Evolutionary conservation across 2,797 vertebrate genomes (phyloP), one percentile per base, ranked within the genome.

Genomic region (Siniperca undulata): DNA sequence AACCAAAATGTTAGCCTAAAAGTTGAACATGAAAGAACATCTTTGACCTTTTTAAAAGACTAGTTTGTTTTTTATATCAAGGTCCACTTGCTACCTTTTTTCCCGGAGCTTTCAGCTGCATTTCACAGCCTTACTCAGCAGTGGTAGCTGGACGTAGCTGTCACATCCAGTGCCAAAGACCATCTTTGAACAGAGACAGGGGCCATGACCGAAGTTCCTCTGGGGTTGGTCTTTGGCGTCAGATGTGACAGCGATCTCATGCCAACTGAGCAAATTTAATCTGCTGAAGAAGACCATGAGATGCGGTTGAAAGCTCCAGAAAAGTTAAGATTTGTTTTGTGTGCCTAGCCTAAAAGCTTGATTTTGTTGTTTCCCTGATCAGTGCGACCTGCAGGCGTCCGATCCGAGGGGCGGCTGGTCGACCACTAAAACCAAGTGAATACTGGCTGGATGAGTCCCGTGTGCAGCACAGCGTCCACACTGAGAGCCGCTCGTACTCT

Each of bases 341-440:
- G 44, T 48, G 4, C 6, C 7, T 36, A 2, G 38, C 27, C 9
- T 27, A 9, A 73, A 46, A 4, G 3, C 14, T 60, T 30, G 2
- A 27, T 80, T 71, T 70, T 52, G n/a, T 75, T 71, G 7, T 82
- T 42, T 64, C 5, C 4, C 0, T 71, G 4, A 42, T 48, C 89
- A 99, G 98, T 85, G 97, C 97, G 46, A 97, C 97, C 87, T 98
- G 97, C 91, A 96, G 98, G 90, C 97, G 96, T 91, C 98, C 97
- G 4, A 99, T 99, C 90, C 96, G 97, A 91, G 98, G 97, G 77
- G 97, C 98, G 69, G 97, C 97, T 7, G 97, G 97, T 48, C 95
- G 97, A 22, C 97, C 98, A 1, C 48, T 97, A 64, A 97, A 97
- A 84, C 89, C 93, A 73, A 96, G 94, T 82, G 97, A 98, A 85